A percentile compares a stretch with the other conserved stretches of the same genome.
Conservation (phyloP, 2,888 invertebrate genomes). For the Epinotia ramella region DNA sequence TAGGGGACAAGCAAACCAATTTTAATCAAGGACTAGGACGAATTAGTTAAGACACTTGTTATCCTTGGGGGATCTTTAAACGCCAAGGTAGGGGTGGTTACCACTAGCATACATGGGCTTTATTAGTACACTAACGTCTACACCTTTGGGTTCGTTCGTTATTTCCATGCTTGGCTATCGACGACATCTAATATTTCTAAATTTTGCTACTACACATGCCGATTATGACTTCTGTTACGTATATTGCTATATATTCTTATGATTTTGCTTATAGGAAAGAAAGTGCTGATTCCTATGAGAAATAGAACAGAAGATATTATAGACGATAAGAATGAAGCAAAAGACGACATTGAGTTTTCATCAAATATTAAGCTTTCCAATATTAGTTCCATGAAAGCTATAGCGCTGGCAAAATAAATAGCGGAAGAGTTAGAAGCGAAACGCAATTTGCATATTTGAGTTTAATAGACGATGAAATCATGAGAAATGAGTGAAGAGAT, state of each 20-base stretch:
- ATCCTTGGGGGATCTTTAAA: constrained; percentile 56
- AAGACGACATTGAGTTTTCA: constrained; percentile 38
- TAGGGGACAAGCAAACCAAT: constrained; percentile 81
- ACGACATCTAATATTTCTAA: constrained; percentile 57
- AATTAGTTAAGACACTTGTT: constrained; percentile 47
- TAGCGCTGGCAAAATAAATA: constrained; percentile 49
- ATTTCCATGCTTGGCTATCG: constrained; percentile 62
- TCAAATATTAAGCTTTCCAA: constrained; percentile 51
- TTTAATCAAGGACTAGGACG: constrained; percentile 63
- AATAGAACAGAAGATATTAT: constrained; percentile 24
- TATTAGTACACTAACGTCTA: constrained; percentile 70
- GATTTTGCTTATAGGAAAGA: constrained; percentile 1
- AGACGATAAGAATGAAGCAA: constrained; percentile 31
- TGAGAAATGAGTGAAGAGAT: constrained; percentile 69
- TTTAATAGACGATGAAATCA: constrained; percentile 54
- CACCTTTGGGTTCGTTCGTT: constrained; percentile 79
- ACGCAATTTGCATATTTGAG: constrained; percentile 39
- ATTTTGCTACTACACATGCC: constrained; percentile 41
- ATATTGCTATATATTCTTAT: background rate
- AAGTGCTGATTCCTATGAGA: constrained; percentile 31
- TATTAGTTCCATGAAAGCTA: constrained; percentile 54
- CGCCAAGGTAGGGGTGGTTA: constrained; percentile 83
- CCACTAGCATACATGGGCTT: constrained; percentile 57
- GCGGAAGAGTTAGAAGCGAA: constrained; percentile 53
- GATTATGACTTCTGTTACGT: constrained; percentile 21